Conservation (phyloP, 2,797 vertebrate species). For the Neoniphon sammara region DNA sequence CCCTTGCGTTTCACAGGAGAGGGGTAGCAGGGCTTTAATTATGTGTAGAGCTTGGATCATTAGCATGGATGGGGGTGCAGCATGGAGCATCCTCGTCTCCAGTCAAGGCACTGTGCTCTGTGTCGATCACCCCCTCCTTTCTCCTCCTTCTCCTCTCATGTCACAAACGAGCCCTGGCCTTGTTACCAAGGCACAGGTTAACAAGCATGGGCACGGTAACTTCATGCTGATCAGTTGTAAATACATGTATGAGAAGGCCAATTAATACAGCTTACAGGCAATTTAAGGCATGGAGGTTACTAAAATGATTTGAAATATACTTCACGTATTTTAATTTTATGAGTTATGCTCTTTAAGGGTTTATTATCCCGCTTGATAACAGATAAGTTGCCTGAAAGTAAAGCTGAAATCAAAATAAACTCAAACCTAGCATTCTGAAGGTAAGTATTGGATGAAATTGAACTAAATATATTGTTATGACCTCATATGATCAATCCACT, state of each 20-base stretch:
- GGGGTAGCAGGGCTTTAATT: slow-evolving; percentile 79
- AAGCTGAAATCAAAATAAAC: background rate
- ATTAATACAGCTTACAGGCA: slow-evolving; percentile 5
- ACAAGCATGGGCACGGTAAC: slow-evolving; percentile 60
- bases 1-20: slow-evolving; percentile 75
- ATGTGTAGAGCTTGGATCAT: slow-evolving; percentile 78
- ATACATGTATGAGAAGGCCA: slow-evolving; percentile 42
- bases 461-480: slow-evolving; percentile 34
- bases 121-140: slow-evolving; percentile 71
- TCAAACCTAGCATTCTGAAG: slow-evolving; percentile 1
- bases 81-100: slow-evolving; percentile 67
- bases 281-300: slow-evolving; percentile 3
- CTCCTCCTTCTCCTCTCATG: slow-evolving; percentile 70
- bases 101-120: slow-evolving; percentile 71
- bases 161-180: slow-evolving; percentile 76
- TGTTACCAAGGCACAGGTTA: slow-evolving; percentile 79
- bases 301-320: slow-evolving; percentile 8
- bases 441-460: background rate
- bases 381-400: too few relatives aligned
- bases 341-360: too few relatives aligned
- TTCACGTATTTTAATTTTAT: background rate
- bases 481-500: slow-evolving; percentile 50
- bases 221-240: slow-evolving; percentile 65
- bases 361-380: too few relatives aligned
- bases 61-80: slow-evolving; percentile 76